Conservation (phyloP, 30 jellyfish, hydroid and myxozoan species). For the Hydractinia symbiolongicarpus region DNA sequence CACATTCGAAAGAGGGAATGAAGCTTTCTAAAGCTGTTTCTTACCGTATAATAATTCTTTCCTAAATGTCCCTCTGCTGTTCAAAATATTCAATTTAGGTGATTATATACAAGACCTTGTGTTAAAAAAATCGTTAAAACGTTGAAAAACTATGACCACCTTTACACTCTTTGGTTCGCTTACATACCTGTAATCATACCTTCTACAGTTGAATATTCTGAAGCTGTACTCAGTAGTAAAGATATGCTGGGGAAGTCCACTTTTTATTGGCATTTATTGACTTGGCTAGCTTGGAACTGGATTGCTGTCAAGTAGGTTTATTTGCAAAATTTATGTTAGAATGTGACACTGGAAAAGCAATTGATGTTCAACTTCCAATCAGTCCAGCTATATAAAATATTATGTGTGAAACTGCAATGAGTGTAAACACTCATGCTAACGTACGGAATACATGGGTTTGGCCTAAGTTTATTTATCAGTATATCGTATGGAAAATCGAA, state of each 20-base stretch:
- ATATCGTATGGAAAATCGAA: slow-evolving; percentile 32
- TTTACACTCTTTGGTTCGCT: slow-evolving; percentile 16
- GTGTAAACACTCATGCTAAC: slow-evolving; percentile 62
- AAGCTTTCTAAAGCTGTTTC: too few relatives aligned
- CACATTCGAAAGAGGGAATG: too few relatives aligned
- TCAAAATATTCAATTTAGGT: too few relatives aligned
- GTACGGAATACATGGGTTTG: slow-evolving; percentile 38
- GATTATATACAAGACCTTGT: too few relatives aligned
- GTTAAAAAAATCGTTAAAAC: too few relatives aligned
- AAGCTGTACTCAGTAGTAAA: slow-evolving; percentile 40
- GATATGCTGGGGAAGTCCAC: slow-evolving; percentile 42
- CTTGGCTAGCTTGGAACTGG: slow-evolving; percentile 91
- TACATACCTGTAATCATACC: background rate
- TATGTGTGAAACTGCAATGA: slow-evolving; percentile 82
- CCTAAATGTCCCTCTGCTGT: too few relatives aligned
- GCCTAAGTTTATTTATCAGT: slow-evolving; percentile 21
- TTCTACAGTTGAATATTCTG: slow-evolving; percentile 4
- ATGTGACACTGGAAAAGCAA: slow-evolving; percentile 8
- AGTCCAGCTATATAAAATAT: slow-evolving; percentile 19
- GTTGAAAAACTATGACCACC: background rate
- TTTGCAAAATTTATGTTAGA: slow-evolving; percentile 28
- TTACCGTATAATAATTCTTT: too few relatives aligned
- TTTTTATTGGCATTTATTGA: slow-evolving; percentile 38
- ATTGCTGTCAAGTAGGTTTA: slow-evolving; percentile 26
- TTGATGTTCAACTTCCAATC: slow-evolving; percentile 19